Base-by-base conservation (phyloP, 2,797 vertebrate genomes). In the Neosalanx taihuensis region DNA sequence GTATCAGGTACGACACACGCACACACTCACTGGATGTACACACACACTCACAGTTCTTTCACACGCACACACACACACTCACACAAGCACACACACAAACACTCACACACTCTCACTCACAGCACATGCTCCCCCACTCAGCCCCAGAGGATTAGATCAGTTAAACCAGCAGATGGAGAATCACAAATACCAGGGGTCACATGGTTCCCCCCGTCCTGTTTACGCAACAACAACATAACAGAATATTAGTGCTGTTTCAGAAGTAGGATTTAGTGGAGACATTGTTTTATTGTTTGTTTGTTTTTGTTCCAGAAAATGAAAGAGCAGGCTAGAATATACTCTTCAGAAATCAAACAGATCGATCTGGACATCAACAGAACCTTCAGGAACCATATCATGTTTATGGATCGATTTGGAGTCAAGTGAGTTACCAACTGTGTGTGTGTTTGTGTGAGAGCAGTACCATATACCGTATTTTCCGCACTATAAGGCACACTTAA, bases 381-480 rank as follows among this genome's bases (percentile, higher is more conserved):
- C 31, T 97, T 97, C 72, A 84, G 95, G 20, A 93, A 97, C 87
- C 95, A 97, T 66, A 93, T 97, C 87, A 97, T 97, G 95, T 97
- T 97, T 79, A 94, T 94, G 87, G 95, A 97, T 63, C 94, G 96
- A 71, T 96, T 95, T 0, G 96, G 95, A 80, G 93, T 97, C 79
- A 96, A 96, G 95, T 97, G 80, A 90, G 95, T 89, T 53, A 29
- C n/a, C n/a, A 35, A 7, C 1, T 6, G 53, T 35, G 6, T 29
- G 64, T 33, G 61, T 63, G 41, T 46, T 5, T 46, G 41, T 46
- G 41, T 46, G 5, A 12, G 5, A 46, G 41, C 12, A 6, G 12
- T 46, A 6, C 41, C 12, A 46, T 26, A 26, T 26, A 26, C 23
- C 23, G 23, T 26, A 26, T 26, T 26, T 26, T 26, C 23, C 23